Evolutionary conservation across 2,888 invertebrate genomes (phyloP), one percentile per base, ranked within the genome.

Genomic region (Nysson spinosus): DNA sequence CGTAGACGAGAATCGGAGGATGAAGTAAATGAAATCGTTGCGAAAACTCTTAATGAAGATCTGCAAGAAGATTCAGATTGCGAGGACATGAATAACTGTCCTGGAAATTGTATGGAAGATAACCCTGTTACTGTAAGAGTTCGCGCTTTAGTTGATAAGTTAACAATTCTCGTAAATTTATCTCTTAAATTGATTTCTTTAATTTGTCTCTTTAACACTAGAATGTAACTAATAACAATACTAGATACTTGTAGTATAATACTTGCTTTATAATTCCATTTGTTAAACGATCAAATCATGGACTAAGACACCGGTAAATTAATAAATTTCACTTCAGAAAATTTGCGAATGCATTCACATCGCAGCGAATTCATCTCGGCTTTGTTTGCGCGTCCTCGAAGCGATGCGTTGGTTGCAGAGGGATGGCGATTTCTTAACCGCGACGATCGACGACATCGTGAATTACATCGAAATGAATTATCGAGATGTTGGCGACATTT

Each of bases 301-400:
- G n/a, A n/a, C n/a, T n/a, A n/a, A n/a, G n/a, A n/a, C n/a, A n/a
- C n/a, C n/a, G n/a, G n/a, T n/a, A n/a, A 4, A 4, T 32, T 4
- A 1, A n/a, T 9, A 32, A 1, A 9, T 3, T 32, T 4, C 12
- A 7, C 9, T 11, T 4, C 17, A 72, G 66, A 16, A 6, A 30
- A 1, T 28, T 0, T 51, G 47, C 14, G 47, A 47, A 1, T 72
- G 72, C 22, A 44, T 14, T 9, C 44, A 44, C 4, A 68, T 62
- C 4, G 69, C 77, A 0, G 71, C 71, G 9, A 64, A 66, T 3
- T 75, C 77, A 1, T 64, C 71, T 6, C 64, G 82, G 40, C 81
- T 82, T 47, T 77, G 78, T 1, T 9, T 82, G 16, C 70, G 76
- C 14, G 75, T 82, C 17, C 68, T 82, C 71, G 82, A 82, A 32